Percentiles rank a stretch among this genome's conserved stretches.
phyloP scores from a whole-genome alignment of 2,797 vertebrate species.

The Atherinosoma microstoma region DNA sequence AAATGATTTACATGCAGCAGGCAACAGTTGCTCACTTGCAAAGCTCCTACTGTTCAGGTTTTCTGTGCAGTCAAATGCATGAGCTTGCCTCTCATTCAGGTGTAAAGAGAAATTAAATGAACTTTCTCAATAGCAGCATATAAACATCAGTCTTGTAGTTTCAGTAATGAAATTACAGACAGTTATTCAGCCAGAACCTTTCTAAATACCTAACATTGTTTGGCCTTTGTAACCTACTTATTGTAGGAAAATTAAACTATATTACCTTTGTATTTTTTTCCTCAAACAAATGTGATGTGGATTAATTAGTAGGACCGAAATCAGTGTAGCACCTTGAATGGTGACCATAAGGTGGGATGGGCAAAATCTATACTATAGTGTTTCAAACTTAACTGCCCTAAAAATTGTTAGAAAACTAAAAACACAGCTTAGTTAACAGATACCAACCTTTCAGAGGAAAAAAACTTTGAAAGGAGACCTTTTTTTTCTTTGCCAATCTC shows the following conservation, averaged over 20 bases:
- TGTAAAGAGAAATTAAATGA: conserved; percentile 29
- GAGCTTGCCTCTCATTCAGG: conserved; percentile 15
- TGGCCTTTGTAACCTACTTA: conserved; percentile 4
- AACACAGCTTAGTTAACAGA: background rate
- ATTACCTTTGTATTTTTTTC: background rate
- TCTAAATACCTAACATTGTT: conserved; percentile 5
- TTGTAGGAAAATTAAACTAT: conserved; percentile 4
- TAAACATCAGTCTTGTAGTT: conserved; percentile 1
- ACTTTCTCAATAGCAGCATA: background rate
- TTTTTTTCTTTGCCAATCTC: background rate
- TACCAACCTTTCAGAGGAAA: background rate
- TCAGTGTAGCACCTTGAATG: background rate
- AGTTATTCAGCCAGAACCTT: conserved; percentile 7
- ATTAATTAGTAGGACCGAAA: background rate
- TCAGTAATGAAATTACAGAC: conserved; percentile 11
- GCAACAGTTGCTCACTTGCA: background rate
- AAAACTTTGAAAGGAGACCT: background rate
- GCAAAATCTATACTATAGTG: background rate
- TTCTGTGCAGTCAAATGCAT: conserved; percentile 14
- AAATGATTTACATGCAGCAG: background rate
- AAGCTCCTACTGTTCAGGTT: conserved; percentile 18
- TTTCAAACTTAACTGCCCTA: background rate
- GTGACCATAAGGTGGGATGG: background rate
- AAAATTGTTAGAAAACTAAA: no score
- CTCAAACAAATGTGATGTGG: background rate